Base-by-base conservation (phyloP, 2,888 invertebrate species). In the Habrosyne pyritoides region DNA sequence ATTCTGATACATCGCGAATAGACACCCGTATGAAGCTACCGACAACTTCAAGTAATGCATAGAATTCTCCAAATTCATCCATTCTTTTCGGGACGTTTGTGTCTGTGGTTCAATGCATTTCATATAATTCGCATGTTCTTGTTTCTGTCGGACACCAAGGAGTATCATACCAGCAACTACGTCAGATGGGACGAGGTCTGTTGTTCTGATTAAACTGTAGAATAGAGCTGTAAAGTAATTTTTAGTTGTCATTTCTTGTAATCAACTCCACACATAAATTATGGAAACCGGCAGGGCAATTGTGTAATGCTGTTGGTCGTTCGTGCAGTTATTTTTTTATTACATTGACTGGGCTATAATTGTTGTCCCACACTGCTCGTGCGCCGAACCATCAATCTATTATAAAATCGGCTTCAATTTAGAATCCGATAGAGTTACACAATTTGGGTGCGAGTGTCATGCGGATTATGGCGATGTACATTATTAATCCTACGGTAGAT, bases 151-250 rank as follows among this genome's bases (percentile, higher is more conserved):
- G 3, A 96, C 95, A 66, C 96, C 93, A 6, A 98, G 93, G 14
- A 98, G 93, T 21, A 98, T 95, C 72, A 97, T 95, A 10, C 98
- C 98, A 10, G 98, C 98, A 55, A 97, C 95, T 14, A 98, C 94
- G 83, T 98, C 98, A 0, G 97, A 97, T 0, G 97, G 96, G 0
- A 98, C 98, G 46, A 98, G 88, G 85, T 98, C 97, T 6, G 97
- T 95, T 63, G 97, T 96, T 73, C 97, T 93, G 84, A 97, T 97
- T 60, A 97, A 92, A 2, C 95, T 95, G 74, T 96, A 95, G 61
- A 97, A 93, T 7, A 97, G 88, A 64, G 95, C 95, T 94, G 93
- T 51, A 81, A 94, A 21, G 42, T 52, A 21, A 36, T 21, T 21
- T 12, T 36, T 14, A 30, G 10, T 30, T 30, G 2, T 30, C 10